These are phyloP conservation scores for Phyllostomus discolor DNA, from an alignment of 2,113 vertebrate species.

Conservation along the genomic window DNA sequence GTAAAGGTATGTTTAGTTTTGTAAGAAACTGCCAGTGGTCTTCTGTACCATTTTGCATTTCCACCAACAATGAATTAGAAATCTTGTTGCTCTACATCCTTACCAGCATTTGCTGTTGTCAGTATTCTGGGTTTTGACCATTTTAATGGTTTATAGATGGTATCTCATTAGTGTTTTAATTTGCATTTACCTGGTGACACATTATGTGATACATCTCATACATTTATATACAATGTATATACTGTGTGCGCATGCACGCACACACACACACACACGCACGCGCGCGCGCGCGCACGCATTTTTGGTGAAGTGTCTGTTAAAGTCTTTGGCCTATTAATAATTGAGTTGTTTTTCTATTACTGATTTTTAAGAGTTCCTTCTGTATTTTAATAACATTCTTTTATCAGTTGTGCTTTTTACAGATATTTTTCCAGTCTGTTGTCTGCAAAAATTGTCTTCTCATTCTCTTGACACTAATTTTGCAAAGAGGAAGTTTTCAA, in stretches of 20 bases:
- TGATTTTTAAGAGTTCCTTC: too few species aligned
- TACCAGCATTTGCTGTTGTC: neutral
- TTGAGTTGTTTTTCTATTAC: too few species aligned
- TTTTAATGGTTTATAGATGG: neutral
- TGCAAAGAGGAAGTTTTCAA: neutral
- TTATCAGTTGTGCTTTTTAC: neutral
- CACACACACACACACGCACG: too few species aligned
- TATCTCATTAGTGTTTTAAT: neutral
- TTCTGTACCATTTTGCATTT: neutral
- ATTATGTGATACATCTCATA: neutral
- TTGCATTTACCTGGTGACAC: neutral
- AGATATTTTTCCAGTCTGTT: neutral
- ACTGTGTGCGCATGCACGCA: too few species aligned
- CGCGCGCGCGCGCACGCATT: too few species aligned
- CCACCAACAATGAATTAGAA: neutral
- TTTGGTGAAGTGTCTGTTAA: neutral
- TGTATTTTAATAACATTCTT: neutral
- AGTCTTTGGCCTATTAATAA: neutral
- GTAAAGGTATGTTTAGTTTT: neutral
- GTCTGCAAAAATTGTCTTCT: neutral
- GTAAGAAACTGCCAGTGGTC: neutral
- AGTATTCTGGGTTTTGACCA: neutral
- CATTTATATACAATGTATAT: neutral
- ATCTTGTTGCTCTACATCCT: neutral
- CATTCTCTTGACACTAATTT: neutral